phyloP scores from a whole-genome alignment of 2,113 vertebrate genomes.

The Calyptomena viridis region DNA sequence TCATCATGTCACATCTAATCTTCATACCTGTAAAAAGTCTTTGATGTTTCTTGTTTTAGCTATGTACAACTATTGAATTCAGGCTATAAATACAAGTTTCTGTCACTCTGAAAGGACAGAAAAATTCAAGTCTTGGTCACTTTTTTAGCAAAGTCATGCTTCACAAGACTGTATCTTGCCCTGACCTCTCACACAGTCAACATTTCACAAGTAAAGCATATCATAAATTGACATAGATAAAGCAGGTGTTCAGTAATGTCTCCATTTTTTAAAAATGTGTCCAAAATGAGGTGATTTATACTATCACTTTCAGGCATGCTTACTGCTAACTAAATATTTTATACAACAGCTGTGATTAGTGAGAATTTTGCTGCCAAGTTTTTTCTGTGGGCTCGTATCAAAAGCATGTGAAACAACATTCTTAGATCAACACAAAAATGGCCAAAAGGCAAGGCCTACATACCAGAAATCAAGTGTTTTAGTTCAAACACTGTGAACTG shows the following conservation, averaged over 20 bases:
- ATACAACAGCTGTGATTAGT: constrained; percentile 36
- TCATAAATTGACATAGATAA: neutral
- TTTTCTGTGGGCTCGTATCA: neutral
- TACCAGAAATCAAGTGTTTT: constrained; percentile 4
- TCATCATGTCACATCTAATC: neutral
- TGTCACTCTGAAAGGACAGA: neutral
- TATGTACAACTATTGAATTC: neutral
- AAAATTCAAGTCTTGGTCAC: neutral
- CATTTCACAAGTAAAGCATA: neutral
- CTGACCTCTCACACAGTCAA: neutral
- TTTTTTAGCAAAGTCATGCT: neutral
- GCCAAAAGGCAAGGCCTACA: constrained; percentile 5
- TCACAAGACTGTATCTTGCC: neutral
- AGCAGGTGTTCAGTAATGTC: constrained; percentile 43
- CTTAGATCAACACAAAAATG: neutral
- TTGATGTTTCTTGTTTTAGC: neutral
- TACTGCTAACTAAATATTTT: constrained; percentile 29
- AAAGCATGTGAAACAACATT: constrained; percentile 11
- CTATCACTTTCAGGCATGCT: constrained; percentile 13
- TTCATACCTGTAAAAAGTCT: neutral
- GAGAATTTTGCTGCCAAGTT: constrained; percentile 26
- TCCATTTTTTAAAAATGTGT: neutral
- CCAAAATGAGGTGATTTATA: constrained; percentile 49
- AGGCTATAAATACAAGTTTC: neutral
- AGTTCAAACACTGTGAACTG: neutral